phyloP scores from a whole-genome alignment of 2,113 vertebrate species.

The Zosterops japonicus region DNA sequence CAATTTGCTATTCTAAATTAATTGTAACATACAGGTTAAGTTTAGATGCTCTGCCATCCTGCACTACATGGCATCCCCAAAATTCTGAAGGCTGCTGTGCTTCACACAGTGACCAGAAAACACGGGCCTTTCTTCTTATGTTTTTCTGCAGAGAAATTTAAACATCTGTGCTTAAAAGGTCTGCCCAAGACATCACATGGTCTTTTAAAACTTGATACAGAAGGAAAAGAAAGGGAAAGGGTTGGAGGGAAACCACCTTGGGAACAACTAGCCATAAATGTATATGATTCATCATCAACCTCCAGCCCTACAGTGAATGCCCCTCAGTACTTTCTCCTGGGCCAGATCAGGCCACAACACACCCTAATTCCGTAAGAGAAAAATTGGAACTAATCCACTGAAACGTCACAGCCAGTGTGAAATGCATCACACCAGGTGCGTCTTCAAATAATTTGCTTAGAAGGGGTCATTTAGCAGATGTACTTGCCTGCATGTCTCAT shows the following conservation, averaged over 20 bases:
- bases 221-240: neutral
- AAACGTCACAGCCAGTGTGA: neutral
- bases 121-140: neutral
- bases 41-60: no score
- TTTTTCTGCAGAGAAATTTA: neutral
- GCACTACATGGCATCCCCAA: fast-evolving
- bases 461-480: neutral
- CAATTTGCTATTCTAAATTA: no score
- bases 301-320: neutral
- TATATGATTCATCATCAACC: neutral
- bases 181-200: neutral
- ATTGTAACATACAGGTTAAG: no score
- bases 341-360: neutral
- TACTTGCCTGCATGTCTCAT: neutral
- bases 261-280: neutral
- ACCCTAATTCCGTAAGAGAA: neutral
- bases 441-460: neutral
- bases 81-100: neutral
- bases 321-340: neutral
- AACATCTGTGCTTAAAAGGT: neutral
- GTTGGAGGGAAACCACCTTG: neutral
- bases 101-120: neutral
- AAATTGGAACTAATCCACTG: neutral
- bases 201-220: neutral
- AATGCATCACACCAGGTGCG: neutral